Evolutionary conservation across 2,888 invertebrate species (phyloP).

Genomic region (Aethes cnicana): DNA sequence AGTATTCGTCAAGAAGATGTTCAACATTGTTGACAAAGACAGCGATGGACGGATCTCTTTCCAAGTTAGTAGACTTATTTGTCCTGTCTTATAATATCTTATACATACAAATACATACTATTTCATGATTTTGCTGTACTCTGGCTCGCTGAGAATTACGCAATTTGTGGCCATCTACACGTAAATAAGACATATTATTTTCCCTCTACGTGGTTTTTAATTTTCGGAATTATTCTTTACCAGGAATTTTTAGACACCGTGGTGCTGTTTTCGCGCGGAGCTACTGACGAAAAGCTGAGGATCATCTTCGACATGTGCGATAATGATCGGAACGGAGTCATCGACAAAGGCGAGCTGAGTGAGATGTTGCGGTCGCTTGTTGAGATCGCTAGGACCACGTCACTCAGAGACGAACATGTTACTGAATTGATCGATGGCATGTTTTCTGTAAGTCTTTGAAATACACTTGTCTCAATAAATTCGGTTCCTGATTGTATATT

Average conservation of each 20-base stretch:
- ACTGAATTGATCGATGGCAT: conserved; percentile 96
- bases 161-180: too few relatives aligned
- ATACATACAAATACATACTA: too few relatives aligned
- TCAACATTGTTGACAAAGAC: conserved; percentile 97
- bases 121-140: too few relatives aligned
- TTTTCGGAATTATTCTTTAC: not conserved
- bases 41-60: conserved; percentile 96
- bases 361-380: conserved; percentile 96
- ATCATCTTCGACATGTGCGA: conserved; percentile 99
- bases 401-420: conserved; percentile 93
- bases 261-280: conserved; percentile 94
- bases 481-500: not conserved
- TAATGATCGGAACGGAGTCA: conserved; percentile 95
- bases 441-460: conserved; percentile 86
- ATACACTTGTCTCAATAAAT: not conserved
- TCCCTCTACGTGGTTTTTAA: too few relatives aligned
- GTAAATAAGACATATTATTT: too few relatives aligned
- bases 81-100: too few relatives aligned
- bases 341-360: conserved; percentile 95
- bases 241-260: conserved; percentile 97
- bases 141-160: too few relatives aligned
- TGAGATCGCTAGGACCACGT: conserved; percentile 95
- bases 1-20: conserved; percentile 98
- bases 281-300: conserved; percentile 95
- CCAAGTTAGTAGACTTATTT: conserved; percentile 80